Percentiles rank a stretch among this genome's conserved stretches.
These are phyloP conservation scores for Bagarius yarrelli DNA, from an alignment of 2,113 vertebrate species.

Conservation along the genomic window DNA sequence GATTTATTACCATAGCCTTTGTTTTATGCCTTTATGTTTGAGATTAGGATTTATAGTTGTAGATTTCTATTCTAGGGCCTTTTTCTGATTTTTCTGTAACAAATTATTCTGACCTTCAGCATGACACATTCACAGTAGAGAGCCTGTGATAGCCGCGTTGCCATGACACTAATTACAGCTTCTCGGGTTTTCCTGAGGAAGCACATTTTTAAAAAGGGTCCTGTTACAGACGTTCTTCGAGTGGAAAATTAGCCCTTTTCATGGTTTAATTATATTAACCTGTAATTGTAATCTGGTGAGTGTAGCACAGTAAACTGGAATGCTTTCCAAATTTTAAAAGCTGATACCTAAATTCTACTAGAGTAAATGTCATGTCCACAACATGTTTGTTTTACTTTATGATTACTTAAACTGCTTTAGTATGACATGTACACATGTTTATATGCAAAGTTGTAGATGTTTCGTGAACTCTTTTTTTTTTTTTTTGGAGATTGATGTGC, in stretches of 20 bases:
- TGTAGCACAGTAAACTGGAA: too few species aligned
- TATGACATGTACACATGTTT: too few species aligned
- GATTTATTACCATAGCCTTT: constrained; percentile 4
- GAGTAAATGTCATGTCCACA: too few species aligned
- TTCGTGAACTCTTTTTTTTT: too few species aligned
- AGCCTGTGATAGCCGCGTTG: neutral
- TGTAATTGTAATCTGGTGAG: neutral
- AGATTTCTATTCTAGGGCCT: constrained; percentile 31
- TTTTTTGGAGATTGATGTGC: too few species aligned
- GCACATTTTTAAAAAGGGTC: constrained; percentile 11
- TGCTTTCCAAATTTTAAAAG: too few species aligned
- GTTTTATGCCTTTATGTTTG: neutral
- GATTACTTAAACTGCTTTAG: too few species aligned
- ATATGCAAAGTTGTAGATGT: too few species aligned
- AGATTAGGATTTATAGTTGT: neutral
- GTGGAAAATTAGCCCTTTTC: neutral
- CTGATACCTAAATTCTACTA: too few species aligned
- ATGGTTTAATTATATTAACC: constrained; percentile 1
- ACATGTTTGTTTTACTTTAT: too few species aligned
- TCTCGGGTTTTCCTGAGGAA: constrained; percentile 2
- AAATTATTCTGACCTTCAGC: constrained; percentile 40
- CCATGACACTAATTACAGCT: neutral
- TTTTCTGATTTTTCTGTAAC: constrained; percentile 20
- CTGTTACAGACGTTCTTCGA: neutral
- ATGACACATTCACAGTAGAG: constrained; percentile 1